These are phyloP conservation scores for Agonopterix alstromeriana DNA, from an alignment of 2,888 invertebrate genomes.

Conservation along the genomic window DNA sequence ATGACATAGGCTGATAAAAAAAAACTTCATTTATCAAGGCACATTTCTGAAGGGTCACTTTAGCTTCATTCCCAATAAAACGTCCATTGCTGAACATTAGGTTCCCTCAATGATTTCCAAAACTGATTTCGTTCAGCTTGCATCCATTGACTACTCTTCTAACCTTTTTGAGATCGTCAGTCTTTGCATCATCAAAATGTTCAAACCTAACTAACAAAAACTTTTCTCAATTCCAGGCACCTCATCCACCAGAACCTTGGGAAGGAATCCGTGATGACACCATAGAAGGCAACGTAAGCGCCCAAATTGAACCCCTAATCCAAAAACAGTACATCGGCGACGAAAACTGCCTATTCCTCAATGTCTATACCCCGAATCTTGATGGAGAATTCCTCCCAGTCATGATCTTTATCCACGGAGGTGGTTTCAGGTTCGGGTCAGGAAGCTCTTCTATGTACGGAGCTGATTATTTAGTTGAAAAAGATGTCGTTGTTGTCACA, in stretches of 20 bases:
- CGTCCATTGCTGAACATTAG: too few species aligned
- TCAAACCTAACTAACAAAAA: too few species aligned
- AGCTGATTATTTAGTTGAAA: constrained; percentile 73
- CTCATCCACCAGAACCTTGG: constrained; percentile 76
- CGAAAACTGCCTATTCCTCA: constrained; percentile 83
- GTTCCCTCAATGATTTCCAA: too few species aligned
- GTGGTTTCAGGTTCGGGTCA: constrained; percentile 69
- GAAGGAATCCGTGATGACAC: constrained; percentile 77
- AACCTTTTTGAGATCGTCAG: too few species aligned
- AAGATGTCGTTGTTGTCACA: constrained; percentile 75
- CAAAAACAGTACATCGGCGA: constrained; percentile 62
- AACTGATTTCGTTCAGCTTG: too few species aligned
- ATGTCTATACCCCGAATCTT: constrained; percentile 79
- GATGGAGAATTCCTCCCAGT: constrained; percentile 69
- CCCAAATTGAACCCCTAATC: constrained; percentile 69
- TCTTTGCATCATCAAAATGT: too few species aligned
- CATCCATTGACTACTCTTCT: too few species aligned
- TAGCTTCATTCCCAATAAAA: too few species aligned
- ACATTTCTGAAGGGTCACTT: too few species aligned
- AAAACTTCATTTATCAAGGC: too few species aligned
- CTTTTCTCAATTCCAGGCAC: constrained; percentile 57
- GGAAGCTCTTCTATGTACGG: constrained; percentile 66
- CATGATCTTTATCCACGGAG: constrained; percentile 77
- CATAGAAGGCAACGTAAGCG: constrained; percentile 77
- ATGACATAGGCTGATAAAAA: too few species aligned